Base-by-base conservation (phyloP, 2,797 vertebrate species). In the Syngnathus acus region DNA sequence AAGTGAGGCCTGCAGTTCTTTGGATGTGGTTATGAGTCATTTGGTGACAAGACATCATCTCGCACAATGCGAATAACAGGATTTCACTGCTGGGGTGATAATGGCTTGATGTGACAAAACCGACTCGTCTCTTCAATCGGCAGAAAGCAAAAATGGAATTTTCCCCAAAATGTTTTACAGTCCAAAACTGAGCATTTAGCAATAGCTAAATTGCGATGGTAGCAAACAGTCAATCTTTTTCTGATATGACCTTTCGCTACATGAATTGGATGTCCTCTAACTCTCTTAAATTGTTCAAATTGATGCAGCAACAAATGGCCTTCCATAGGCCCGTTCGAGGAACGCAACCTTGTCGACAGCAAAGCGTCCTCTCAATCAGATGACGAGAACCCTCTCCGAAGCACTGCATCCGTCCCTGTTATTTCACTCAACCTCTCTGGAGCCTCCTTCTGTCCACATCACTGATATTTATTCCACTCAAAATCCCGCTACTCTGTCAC, bases 381-480 rank as follows among this genome's bases (percentile, higher is more conserved):
- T 54, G 9, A 26, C 11, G 51, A 21, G 3, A 58, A 58, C 26
- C 10, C 39, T n/a, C 38, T 1, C 19, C 37, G 39, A 39, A 59
- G 19, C 39, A 4, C 17, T n/a, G n/a, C n/a, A 21, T 51, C 16
- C 1, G 45, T 48, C 45, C 17, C 14, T 45, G 43, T 14, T 17
- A 47, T 47, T 2, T n/a, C 19, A n/a, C 5, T 66, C 42, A 38
- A 64, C 54, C 17, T 67, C 48, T 68, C 58, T 67, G 67, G 71
- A 66, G 65, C 69, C 67, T 65, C 43, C 62, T 72, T 26, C 63
- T 65, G 70, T 59, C 72, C 50, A 68, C 65, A 45, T 60, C 65
- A 61, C 61, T 59, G 66, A 47, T 61, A 51, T 39, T 62, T 53
- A 61, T 42, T 2, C 26, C 3, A 32, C 62, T 64, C 43, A 47